Percentiles rank a stretch among this genome's conserved stretches.
These are phyloP conservation scores for Coracopsis vasa DNA, from an alignment of 2,113 vertebrate species.

Conservation along the genomic window DNA sequence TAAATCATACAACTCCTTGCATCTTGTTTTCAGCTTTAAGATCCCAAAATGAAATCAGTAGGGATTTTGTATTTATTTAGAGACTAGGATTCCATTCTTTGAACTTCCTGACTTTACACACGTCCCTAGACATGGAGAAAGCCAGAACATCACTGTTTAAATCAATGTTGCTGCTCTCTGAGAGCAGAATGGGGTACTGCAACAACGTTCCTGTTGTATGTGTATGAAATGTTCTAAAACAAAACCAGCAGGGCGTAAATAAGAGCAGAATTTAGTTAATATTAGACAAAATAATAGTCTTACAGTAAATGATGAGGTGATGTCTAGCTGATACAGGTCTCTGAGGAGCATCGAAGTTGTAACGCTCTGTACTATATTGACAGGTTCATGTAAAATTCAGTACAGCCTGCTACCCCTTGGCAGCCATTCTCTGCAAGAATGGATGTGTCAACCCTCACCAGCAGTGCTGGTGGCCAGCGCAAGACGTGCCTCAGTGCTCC, in stretches of 20 bases:
- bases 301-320: neutral
- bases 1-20: neutral
- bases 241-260: neutral
- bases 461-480: slow-evolving; percentile 25
- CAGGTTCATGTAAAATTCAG: slow-evolving; percentile 75
- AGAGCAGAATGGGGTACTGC: neutral
- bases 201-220: rapidly evolving
- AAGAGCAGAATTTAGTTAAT: neutral
- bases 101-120: neutral
- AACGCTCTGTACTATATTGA: neutral
- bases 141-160: neutral
- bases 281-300: neutral
- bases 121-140: neutral
- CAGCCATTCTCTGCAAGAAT: slow-evolving; percentile 20
- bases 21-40: neutral
- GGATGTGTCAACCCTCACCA: slow-evolving; percentile 63
- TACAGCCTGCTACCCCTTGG: slow-evolving; percentile 4
- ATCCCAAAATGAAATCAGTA: neutral
- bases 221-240: neutral
- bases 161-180: neutral
- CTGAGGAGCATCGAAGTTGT: neutral
- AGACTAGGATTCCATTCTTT: neutral
- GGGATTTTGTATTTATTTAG: neutral
- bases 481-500: slow-evolving; percentile 41
- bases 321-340: neutral